Evolutionary conservation across 2,888 invertebrate genomes (phyloP).

Genomic region (Drosophila atripex): DNA sequence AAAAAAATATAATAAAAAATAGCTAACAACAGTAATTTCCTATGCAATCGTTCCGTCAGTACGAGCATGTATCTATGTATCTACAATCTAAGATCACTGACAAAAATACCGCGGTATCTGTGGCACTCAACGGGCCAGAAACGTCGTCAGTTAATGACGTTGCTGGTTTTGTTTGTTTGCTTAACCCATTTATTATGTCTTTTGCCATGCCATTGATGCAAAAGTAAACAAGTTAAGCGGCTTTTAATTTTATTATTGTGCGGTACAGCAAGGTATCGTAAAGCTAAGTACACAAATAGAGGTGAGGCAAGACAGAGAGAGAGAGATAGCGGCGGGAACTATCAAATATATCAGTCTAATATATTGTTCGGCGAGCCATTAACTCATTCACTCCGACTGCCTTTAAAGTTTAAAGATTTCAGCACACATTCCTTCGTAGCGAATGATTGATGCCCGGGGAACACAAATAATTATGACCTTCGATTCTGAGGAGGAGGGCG

Average conservation of each 20-base stretch:
- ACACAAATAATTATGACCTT: constrained; percentile 37
- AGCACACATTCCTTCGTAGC: constrained; percentile 35
- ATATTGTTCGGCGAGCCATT: constrained; percentile 40
- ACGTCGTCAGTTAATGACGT: constrained; percentile 40
- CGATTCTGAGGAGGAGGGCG: constrained; percentile 11
- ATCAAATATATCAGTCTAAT: constrained; percentile 34
- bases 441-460: constrained; percentile 38
- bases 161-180: constrained; percentile 35
- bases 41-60: constrained; percentile 33
- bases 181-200: constrained; percentile 52
- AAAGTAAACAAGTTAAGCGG: constrained; percentile 53
- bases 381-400: constrained; percentile 14
- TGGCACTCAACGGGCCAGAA: constrained; percentile 9
- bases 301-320: constrained; percentile 23
- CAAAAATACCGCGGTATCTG: constrained; percentile 17
- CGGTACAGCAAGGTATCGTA: constrained; percentile 24
- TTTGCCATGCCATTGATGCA: constrained; percentile 53
- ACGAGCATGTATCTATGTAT: constrained; percentile 15
- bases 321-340: constrained; percentile 22
- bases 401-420: constrained; percentile 15
- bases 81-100: constrained; percentile 40
- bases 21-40: constrained; percentile 32
- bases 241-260: constrained; percentile 48
- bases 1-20: constrained; percentile 33
- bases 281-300: constrained; percentile 38